Conservation (phyloP, 2,888 invertebrate species). For the Xylota segnis region DNA sequence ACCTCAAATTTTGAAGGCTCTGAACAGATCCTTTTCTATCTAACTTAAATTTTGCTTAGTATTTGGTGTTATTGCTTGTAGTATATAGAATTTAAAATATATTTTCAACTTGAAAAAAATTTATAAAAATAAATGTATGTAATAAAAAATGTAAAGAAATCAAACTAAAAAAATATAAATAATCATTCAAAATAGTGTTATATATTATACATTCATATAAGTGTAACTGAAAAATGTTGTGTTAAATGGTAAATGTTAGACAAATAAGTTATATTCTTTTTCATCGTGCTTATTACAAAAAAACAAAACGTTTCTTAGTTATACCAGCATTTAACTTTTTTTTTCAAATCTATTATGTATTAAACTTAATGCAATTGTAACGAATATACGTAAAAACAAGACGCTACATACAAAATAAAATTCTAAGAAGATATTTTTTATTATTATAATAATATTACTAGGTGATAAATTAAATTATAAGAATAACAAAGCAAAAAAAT, state of each 20-base stretch:
- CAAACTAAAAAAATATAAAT: constrained; percentile 13
- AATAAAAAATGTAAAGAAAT: constrained; percentile 43
- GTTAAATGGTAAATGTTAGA: constrained; percentile 69
- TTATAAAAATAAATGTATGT: constrained; percentile 11
- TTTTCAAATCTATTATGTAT: constrained; percentile 38
- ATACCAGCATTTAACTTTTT: constrained; percentile 3
- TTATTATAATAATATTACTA: constrained; percentile 55
- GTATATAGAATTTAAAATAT: constrained; percentile 44
- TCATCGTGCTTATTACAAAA: constrained; percentile 59
- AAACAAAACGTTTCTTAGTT: constrained; percentile 31
- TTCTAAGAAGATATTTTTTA: constrained; percentile 69
- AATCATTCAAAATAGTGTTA: constrained; percentile 23
- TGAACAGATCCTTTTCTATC: not conserved
- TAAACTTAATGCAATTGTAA: constrained; percentile 72
- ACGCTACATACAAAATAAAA: constrained; percentile 68
- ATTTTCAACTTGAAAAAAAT: constrained; percentile 42
- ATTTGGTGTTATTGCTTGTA: constrained; percentile 68
- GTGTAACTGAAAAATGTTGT: constrained; percentile 61
- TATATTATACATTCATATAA: constrained; percentile 26
- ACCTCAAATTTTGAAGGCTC: not conserved
- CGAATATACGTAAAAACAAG: constrained; percentile 75
- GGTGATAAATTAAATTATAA: constrained; percentile 67
- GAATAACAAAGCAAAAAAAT: constrained; percentile 36
- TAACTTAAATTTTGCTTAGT: constrained; percentile 46
- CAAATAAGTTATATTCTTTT: constrained; percentile 36